Evolutionary conservation across 1,140 invertebrate species (phyloP), one percentile per base, ranked within the genome.

Genomic region (Brachionus rubens): DNA sequence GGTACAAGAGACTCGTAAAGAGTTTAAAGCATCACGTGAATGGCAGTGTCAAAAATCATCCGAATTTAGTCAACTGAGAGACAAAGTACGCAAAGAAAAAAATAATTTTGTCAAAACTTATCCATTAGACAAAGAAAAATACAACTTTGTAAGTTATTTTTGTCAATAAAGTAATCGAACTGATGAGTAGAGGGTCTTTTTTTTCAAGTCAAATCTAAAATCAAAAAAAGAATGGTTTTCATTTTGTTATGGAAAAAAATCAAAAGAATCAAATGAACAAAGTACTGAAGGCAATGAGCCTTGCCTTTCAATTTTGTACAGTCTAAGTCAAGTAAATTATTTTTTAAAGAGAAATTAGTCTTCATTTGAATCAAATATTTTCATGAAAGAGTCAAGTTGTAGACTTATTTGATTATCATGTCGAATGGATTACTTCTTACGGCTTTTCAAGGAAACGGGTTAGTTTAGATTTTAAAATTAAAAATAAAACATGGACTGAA

Each of bases 131-230:
- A 48, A 72, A 50, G 50, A 33, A 28, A 48, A 54, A 12, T 41
- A 14, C 40, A 33, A 14, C n/a, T 10, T 50, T 16, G 50, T 54
- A 72, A 50, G 12, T 48, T 47, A 16, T n/a, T 16, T 14, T 46
- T 16, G 36, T 24, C 7, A 30, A 46, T 30, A 24, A 46, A 24
- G 19, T 43, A 4, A 24, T 9, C 26, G 28, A n/a, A n/a, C n/a
- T n/a, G n/a, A n/a, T n/a, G n/a, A n/a, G n/a, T n/a, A n/a, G n/a
- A n/a, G n/a, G n/a, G n/a, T n/a, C n/a, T n/a, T n/a, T 70, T 70
- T 48, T 70, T 26, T 9, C 28, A 47, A 70, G 50, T 30, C 36
- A 50, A 50, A n/a, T 72, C 50, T 72, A 26, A 72, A 72, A 72
- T 50, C 24, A 21, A 50, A 50, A 54, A 72, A 52, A 54, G 68